These are phyloP conservation scores for Geotrupes spiniger DNA, from an alignment of 2,888 invertebrate genomes.

Conservation along the genomic window DNA sequence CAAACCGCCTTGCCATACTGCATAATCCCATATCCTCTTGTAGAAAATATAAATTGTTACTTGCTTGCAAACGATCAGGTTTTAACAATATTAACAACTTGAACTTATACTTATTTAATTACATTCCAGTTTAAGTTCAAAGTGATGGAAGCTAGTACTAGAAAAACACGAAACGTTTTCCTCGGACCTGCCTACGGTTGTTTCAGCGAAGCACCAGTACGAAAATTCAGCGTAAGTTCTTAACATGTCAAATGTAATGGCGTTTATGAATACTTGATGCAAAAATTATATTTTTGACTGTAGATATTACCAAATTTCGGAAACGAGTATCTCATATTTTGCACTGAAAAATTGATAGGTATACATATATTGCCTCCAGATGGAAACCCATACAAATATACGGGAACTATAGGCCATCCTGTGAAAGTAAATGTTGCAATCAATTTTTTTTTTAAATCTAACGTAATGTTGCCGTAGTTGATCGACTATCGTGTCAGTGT, in stretches of 20 bases:
- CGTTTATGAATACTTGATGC: background rate
- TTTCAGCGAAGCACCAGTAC: slow-evolving; percentile 32
- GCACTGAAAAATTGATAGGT: slow-evolving; percentile 64
- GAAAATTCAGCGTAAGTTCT: slow-evolving; percentile 14
- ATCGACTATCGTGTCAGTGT: slow-evolving; percentile 45
- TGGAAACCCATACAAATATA: slow-evolving; percentile 70
- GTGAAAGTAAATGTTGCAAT: slow-evolving; percentile 51
- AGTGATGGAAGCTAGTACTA: slow-evolving; percentile 60
- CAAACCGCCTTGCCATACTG: slow-evolving; percentile 60
- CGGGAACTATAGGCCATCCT: slow-evolving; percentile 65
- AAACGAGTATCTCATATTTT: slow-evolving; percentile 59
- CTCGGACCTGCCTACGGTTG: slow-evolving; percentile 67
- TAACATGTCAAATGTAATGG: background rate
- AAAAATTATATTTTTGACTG: slow-evolving; percentile 18
- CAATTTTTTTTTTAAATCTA: slow-evolving; percentile 1
- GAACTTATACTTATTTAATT: slow-evolving; percentile 1
- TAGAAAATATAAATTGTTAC: slow-evolving; percentile 41
- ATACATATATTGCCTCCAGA: slow-evolving; percentile 67
- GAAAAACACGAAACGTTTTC: slow-evolving; percentile 63
- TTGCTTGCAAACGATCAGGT: slow-evolving; percentile 64
- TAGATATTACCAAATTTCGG: slow-evolving; percentile 46
- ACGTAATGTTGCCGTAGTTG: slow-evolving; percentile 40
- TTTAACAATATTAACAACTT: slow-evolving; percentile 20
- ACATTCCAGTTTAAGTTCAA: slow-evolving; percentile 65
- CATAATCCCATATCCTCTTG: slow-evolving; percentile 51